phyloP scores from a whole-genome alignment of 2,113 vertebrate genomes.

The Pipra filicauda region DNA sequence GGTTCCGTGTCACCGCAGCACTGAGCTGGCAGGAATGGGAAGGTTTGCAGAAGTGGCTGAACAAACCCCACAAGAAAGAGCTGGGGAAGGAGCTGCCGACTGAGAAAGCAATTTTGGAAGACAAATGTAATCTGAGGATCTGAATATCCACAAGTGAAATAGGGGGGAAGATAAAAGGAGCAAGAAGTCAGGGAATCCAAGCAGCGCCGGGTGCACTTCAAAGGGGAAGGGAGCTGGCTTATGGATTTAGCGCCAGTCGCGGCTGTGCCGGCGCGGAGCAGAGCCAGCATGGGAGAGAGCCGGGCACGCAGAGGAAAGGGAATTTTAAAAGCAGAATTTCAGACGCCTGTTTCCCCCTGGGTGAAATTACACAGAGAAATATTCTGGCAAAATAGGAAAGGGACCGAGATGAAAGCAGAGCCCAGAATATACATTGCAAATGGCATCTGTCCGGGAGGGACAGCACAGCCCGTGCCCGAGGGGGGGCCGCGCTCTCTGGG shows the following conservation, averaged over 20 bases:
- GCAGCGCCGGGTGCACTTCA: constrained; percentile 36
- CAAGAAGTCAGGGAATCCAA: constrained; percentile 37
- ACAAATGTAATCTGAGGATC: constrained; percentile 31
- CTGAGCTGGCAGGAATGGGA: rapidly evolving
- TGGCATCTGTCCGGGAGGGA: constrained; percentile 26
- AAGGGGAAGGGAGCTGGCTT: constrained; percentile 43
- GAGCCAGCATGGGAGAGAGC: constrained; percentile 12
- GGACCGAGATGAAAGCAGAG: constrained; percentile 49
- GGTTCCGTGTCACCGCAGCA: rapidly evolving
- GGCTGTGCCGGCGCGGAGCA: background rate
- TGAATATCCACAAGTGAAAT: constrained; percentile 53
- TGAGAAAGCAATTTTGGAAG: constrained; percentile 21
- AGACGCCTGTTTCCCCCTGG: constrained; percentile 41
- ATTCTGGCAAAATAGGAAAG: constrained; percentile 62
- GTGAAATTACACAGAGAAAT: constrained; percentile 58
- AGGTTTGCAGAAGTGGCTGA: background rate
- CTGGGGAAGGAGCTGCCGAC: background rate
- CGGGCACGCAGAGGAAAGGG: background rate
- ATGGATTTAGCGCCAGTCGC: background rate
- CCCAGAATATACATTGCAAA: constrained; percentile 30
- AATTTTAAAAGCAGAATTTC: constrained; percentile 43
- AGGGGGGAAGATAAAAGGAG: constrained; percentile 47
- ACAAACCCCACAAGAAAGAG: rapidly evolving
- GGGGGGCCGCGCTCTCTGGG: rapidly evolving
- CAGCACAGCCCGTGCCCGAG: rapidly evolving